Evolutionary conservation across 2,888 invertebrate species (phyloP).

Genomic region (Andrena bucephala): DNA sequence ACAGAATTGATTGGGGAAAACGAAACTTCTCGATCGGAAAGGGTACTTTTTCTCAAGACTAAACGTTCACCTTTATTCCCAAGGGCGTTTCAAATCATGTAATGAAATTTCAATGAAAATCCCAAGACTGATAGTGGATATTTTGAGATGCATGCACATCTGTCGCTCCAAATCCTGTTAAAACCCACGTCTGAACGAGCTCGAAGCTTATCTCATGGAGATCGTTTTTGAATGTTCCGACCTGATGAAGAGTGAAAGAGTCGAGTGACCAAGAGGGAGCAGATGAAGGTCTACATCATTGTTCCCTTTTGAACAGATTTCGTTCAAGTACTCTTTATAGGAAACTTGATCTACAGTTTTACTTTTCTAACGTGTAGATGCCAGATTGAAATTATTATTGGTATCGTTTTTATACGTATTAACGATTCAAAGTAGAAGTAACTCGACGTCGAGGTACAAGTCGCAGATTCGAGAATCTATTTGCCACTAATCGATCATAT

Average conservation of each 20-base stretch:
- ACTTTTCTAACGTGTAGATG: background rate
- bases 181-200: slow-evolving; percentile 31
- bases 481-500: slow-evolving; percentile 5
- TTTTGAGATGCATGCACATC: slow-evolving; percentile 52
- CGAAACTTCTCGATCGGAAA: slow-evolving; percentile 33
- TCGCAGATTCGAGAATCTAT: background rate
- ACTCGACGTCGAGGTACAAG: background rate
- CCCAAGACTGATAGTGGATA: slow-evolving; percentile 64
- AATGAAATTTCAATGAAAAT: slow-evolving; percentile 48
- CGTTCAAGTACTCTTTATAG: slow-evolving; percentile 11
- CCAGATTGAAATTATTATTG: slow-evolving; percentile 2
- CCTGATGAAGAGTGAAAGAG: slow-evolving; percentile 5
- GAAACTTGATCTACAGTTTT: slow-evolving; percentile 8
- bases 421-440: background rate
- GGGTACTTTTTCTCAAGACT: slow-evolving; percentile 22
- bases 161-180: slow-evolving; percentile 49
- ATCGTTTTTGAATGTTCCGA: slow-evolving; percentile 52
- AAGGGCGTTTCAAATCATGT: slow-evolving; percentile 47
- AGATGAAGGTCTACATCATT: slow-evolving; percentile 50
- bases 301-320: slow-evolving; percentile 7
- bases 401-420: slow-evolving; percentile 6
- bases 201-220: slow-evolving; percentile 47
- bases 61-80: slow-evolving; percentile 43
- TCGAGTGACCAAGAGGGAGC: slow-evolving; percentile 1
- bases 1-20: no score